phyloP scores from a whole-genome alignment of 2,113 vertebrate genomes.

The Xiphias gladius region DNA sequence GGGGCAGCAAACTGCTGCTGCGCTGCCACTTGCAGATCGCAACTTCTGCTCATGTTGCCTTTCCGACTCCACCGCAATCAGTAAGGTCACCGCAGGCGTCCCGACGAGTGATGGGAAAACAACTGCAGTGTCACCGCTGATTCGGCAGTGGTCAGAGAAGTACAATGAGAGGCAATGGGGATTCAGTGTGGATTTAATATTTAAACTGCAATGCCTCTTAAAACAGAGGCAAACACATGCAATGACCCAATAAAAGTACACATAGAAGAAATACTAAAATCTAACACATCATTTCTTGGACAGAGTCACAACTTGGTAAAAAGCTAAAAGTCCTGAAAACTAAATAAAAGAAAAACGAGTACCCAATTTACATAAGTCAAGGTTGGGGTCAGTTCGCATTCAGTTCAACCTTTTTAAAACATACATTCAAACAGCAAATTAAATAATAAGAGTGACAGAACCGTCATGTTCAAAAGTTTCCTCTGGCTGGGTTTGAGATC shows the following conservation, averaged over 20 bases:
- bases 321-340: conserved; percentile 9
- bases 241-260: conserved; percentile 40
- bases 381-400: not conserved
- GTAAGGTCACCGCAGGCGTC: not conserved
- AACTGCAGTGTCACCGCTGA: not conserved
- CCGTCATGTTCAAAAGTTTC: not conserved
- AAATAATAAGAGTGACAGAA: conserved; percentile 4
- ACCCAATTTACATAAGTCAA: not conserved
- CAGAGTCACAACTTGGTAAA: conserved; percentile 18
- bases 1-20: conserved; percentile 12
- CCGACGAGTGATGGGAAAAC: not conserved
- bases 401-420: conserved; percentile 4
- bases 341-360: not conserved
- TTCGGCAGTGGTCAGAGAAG: not conserved
- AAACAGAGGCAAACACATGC: conserved; percentile 75
- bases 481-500: not conserved
- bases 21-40: not conserved
- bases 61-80: not conserved
- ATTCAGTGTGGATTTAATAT: conserved; percentile 38
- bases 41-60: not conserved
- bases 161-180: not conserved
- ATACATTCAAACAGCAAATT: conserved; percentile 33
- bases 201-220: conserved; percentile 65
- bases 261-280: conserved; percentile 29
- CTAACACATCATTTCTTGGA: conserved; percentile 19